Conservation (phyloP, 1,140 invertebrate genomes). For the Bradysia coprophila region DNA sequence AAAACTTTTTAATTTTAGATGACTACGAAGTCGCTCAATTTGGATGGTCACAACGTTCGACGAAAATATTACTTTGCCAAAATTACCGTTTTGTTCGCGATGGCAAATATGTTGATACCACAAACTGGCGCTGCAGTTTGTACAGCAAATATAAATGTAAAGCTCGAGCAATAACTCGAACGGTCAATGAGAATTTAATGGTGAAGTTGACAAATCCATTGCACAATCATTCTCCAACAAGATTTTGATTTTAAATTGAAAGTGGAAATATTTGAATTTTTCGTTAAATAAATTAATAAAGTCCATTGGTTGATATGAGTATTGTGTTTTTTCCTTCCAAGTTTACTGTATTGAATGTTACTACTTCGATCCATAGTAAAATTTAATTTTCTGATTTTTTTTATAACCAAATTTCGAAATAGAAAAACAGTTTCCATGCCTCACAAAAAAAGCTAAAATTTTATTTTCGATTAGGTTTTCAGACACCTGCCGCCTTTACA, state of each 20-base stretch:
- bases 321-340: not conserved
- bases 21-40: not conserved
- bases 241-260: not conserved
- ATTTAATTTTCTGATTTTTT: too few relatives aligned
- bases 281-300: not conserved
- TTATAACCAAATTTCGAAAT: too few relatives aligned
- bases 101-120: not conserved
- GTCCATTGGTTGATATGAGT: not conserved
- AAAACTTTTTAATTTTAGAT: not conserved
- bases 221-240: constrained; percentile 3
- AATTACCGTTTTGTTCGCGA: not conserved
- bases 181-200: constrained; percentile 1
- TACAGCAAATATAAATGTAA: not conserved
- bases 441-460: not conserved
- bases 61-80: not conserved
- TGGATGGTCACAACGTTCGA: not conserved
- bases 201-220: constrained; percentile 3
- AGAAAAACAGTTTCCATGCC: too few relatives aligned
- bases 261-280: not conserved
- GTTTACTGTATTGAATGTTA: too few relatives aligned
- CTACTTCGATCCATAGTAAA: too few relatives aligned
- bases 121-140: not conserved
- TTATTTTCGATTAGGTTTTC: not conserved
- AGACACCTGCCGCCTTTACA: not conserved
- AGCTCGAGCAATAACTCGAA: constrained; percentile 2